phyloP scores from a whole-genome alignment of 1,140 invertebrate species.

The Samia ricini region DNA sequence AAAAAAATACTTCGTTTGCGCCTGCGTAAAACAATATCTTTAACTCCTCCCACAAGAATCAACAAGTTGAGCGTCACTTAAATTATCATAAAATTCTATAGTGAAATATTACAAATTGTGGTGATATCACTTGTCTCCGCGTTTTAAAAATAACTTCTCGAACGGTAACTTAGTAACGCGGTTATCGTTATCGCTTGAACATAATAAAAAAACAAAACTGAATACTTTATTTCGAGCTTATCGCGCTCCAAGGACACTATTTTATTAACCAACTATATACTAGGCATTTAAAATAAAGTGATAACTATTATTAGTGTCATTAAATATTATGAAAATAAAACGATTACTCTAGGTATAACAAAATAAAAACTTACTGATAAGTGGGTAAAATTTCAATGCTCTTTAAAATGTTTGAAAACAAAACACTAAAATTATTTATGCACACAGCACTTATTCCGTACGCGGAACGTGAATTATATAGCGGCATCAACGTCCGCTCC shows the following conservation, averaged over 20 bases:
- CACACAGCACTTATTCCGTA: constrained; percentile 54
- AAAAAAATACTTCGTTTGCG: constrained; percentile 14
- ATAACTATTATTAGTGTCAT: not conserved
- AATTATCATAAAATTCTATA: not conserved
- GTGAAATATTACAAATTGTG: no score
- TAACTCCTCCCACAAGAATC: constrained; percentile 38
- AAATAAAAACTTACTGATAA: constrained; percentile 29
- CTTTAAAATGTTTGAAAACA: not conserved
- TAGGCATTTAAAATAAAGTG: not conserved
- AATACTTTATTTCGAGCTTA: constrained; percentile 1
- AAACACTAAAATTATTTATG: constrained; percentile 22
- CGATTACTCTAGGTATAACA: not conserved
- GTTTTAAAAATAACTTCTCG: not conserved
- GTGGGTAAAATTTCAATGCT: not conserved
- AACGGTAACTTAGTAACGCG: not conserved
- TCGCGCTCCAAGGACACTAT: not conserved
- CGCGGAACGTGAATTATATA: constrained; percentile 28
- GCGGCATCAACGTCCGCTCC: constrained; percentile 33
- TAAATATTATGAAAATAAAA: not conserved
- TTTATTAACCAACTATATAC: not conserved
- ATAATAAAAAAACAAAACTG: not conserved
- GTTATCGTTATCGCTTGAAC: not conserved
- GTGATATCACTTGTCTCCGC: not conserved
- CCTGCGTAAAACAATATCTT: constrained; percentile 34
- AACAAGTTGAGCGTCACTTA: constrained; percentile 26